phyloP scores from a whole-genome alignment of 2,797 vertebrate genomes.

The Crocodylus rhombifer region DNA sequence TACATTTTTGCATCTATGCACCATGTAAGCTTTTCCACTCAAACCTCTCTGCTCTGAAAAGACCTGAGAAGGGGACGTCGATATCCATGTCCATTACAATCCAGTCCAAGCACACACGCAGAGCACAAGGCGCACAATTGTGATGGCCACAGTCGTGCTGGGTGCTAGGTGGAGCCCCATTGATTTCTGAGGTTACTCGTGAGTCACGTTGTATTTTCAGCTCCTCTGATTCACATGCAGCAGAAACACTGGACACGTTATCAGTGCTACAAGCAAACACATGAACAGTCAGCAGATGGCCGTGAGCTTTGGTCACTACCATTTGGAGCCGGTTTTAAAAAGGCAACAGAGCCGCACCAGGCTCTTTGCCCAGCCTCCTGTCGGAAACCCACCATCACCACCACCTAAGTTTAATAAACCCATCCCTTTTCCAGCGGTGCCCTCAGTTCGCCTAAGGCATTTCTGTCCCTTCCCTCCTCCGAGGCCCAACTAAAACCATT shows the following conservation, averaged over 20 bases:
- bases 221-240: accelerated
- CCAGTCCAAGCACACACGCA: background rate
- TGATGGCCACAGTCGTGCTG: background rate
- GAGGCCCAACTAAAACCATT: background rate
- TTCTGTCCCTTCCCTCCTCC: background rate
- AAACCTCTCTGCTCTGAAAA: background rate
- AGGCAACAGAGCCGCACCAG: background rate
- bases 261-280: accelerated
- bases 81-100: accelerated
- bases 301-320: background rate
- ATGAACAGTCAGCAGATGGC: background rate
- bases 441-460: background rate
- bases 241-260: accelerated
- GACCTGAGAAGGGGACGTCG: background rate
- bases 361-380: background rate
- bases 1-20: background rate
- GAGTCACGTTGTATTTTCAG: accelerated
- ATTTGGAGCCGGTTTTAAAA: background rate
- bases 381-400: background rate
- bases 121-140: accelerated
- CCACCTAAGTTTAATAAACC: background rate
- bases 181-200: background rate
- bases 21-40: background rate
- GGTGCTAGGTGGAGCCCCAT: background rate
- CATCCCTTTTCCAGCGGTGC: background rate